Percentiles rank a stretch among this genome's conserved stretches.
phyloP scores from a whole-genome alignment of 1,140 invertebrate genomes.

The Magallana angulata region DNA sequence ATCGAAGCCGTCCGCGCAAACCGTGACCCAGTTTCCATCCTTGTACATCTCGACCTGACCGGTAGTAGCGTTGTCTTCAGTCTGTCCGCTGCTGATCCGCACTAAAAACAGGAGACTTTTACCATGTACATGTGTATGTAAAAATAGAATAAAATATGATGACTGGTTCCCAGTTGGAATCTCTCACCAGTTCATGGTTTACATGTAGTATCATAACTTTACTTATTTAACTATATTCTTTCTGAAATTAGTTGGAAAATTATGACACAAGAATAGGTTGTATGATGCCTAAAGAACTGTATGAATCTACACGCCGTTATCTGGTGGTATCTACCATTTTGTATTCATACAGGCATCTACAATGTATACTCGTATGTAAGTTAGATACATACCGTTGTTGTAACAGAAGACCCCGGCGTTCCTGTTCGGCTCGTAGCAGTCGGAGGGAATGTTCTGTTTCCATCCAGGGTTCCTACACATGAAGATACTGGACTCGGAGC shows the following conservation, averaged over 20 bases:
- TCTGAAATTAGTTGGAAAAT: too few relatives aligned
- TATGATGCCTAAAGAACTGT: too few relatives aligned
- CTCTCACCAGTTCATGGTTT: too few relatives aligned
- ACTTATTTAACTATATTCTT: too few relatives aligned
- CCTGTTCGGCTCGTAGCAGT: conserved; percentile 58
- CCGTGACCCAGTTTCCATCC: conserved; percentile 66
- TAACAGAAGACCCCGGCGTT: conserved; percentile 69
- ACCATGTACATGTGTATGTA: too few relatives aligned
- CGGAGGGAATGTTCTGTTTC: conserved; percentile 60
- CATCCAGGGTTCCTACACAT: conserved; percentile 68
- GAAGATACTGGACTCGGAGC: conserved; percentile 65
- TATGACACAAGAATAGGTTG: too few relatives aligned
- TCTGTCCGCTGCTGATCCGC: conserved; percentile 62
- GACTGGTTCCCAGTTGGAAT: too few relatives aligned
- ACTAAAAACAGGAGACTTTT: conserved; percentile 56
- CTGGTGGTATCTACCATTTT: too few relatives aligned
- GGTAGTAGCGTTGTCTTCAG: conserved; percentile 61
- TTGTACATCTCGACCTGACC: conserved; percentile 63
- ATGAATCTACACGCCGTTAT: too few relatives aligned
- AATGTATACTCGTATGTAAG: neutral
- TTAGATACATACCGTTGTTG: conserved; percentile 60
- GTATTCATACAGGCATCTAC: too few relatives aligned
- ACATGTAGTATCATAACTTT: too few relatives aligned
- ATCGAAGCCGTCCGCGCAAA: conserved; percentile 73
- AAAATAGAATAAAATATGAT: too few relatives aligned